Evolutionary conservation across 2,888 invertebrate species (phyloP).

Genomic region (Meloe dianella): DNA sequence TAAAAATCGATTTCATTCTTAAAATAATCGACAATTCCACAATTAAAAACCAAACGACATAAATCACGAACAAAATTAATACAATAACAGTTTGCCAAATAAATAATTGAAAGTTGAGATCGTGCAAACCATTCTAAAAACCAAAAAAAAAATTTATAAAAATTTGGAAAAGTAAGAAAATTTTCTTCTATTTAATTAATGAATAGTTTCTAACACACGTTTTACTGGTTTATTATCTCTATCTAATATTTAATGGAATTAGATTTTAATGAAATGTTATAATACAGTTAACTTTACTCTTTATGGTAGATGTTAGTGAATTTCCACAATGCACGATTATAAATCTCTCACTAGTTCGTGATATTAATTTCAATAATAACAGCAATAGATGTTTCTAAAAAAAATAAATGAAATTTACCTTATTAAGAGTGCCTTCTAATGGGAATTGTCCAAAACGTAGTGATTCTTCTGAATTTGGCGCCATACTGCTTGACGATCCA

Average conservation of each 20-base stretch:
- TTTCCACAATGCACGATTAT: background rate
- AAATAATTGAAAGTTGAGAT: background rate
- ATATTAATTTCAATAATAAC: background rate
- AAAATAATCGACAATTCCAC: background rate
- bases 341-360: background rate
- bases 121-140: background rate
- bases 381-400: too few relatives aligned
- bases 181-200: background rate
- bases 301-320: background rate
- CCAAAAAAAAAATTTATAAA: background rate
- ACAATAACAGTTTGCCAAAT: too few relatives aligned
- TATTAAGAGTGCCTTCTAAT: constrained; percentile 52
- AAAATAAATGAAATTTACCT: constrained; percentile 49
- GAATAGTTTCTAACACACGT: background rate
- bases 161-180: constrained; percentile 1
- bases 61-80: too few relatives aligned
- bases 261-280: background rate
- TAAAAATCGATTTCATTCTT: background rate
- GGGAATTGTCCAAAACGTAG: constrained; percentile 47
- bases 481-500: constrained; percentile 61
- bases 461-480: constrained; percentile 59
- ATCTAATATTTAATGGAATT: background rate
- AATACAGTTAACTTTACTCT: constrained; percentile 3
- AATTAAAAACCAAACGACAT: too few relatives aligned
- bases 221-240: background rate